phyloP scores from a whole-genome alignment of 2,797 vertebrate species.

The Melanotaenia boesemani region DNA sequence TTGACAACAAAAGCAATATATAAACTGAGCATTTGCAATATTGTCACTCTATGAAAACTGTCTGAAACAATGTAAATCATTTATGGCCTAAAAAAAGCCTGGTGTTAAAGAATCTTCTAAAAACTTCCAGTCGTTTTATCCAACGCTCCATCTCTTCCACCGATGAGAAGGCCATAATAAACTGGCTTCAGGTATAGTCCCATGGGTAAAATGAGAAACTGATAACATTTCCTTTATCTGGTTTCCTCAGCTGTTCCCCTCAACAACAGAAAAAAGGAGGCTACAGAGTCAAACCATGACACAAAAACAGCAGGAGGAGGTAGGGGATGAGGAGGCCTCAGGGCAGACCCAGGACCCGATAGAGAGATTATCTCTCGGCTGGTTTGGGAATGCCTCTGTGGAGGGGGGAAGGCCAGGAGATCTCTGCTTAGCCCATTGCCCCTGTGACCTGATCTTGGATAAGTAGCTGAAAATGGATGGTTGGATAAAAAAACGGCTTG shows the following conservation, averaged over 20 bases:
- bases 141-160: not conserved
- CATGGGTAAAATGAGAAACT: not conserved
- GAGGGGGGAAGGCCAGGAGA: not conserved
- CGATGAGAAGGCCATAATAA: not conserved
- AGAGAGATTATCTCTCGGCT: not conserved
- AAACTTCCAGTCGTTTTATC: not conserved
- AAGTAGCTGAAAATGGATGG: not conserved
- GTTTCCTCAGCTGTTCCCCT: not conserved
- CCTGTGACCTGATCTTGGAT: not conserved
- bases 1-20: not conserved
- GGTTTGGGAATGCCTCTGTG: not conserved
- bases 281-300: not conserved
- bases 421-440: not conserved
- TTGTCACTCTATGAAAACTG: not conserved
- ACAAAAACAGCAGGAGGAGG: not conserved
- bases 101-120: not conserved
- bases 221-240: conserved; percentile 9
- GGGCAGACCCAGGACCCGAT: not conserved
- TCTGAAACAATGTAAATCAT: not conserved
- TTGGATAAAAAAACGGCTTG: not conserved
- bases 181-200: not conserved
- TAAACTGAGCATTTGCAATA: not conserved
- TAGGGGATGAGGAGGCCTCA: no score
- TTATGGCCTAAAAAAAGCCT: not conserved
- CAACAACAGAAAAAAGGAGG: not conserved